These are phyloP conservation scores for Linnaemya tessellans DNA, from an alignment of 2,888 invertebrate species.

Conservation along the genomic window DNA sequence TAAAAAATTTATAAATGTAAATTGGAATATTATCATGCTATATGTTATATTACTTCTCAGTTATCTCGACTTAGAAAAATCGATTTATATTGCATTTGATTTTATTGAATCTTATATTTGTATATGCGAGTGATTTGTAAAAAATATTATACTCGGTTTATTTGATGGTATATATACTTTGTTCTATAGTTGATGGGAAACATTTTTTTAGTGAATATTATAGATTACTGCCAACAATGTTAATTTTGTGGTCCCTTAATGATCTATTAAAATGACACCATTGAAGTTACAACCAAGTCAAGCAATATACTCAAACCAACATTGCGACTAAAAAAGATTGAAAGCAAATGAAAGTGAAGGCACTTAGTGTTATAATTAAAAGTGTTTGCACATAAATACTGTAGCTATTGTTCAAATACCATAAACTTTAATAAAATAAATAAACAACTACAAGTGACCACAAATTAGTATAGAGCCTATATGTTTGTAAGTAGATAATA, in stretches of 20 bases:
- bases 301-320: slow-evolving; percentile 26
- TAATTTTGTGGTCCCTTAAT: slow-evolving; percentile 57
- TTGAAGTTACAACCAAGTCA: slow-evolving; percentile 17
- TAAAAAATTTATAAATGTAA: too few relatives aligned
- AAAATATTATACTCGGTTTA: too few relatives aligned
- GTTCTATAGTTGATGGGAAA: not conserved
- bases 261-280: slow-evolving; percentile 42
- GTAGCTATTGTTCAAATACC: slow-evolving; percentile 21
- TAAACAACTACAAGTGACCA: not conserved
- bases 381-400: slow-evolving; percentile 49
- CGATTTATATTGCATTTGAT: too few relatives aligned
- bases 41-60: too few relatives aligned
- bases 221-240: slow-evolving; percentile 31
- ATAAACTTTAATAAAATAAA: slow-evolving; percentile 2
- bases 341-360: slow-evolving; percentile 21
- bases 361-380: slow-evolving; percentile 46
- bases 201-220: not conserved
- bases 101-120: too few relatives aligned
- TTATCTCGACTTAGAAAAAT: too few relatives aligned
- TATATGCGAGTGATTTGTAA: too few relatives aligned
- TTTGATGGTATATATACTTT: too few relatives aligned
- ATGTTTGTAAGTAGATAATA: too few relatives aligned
- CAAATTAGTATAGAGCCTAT: too few relatives aligned
- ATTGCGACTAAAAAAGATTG: not conserved
- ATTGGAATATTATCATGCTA: too few relatives aligned